Conservation (phyloP, 2,113 vertebrate species). For the Henicopernis longicauda region DNA sequence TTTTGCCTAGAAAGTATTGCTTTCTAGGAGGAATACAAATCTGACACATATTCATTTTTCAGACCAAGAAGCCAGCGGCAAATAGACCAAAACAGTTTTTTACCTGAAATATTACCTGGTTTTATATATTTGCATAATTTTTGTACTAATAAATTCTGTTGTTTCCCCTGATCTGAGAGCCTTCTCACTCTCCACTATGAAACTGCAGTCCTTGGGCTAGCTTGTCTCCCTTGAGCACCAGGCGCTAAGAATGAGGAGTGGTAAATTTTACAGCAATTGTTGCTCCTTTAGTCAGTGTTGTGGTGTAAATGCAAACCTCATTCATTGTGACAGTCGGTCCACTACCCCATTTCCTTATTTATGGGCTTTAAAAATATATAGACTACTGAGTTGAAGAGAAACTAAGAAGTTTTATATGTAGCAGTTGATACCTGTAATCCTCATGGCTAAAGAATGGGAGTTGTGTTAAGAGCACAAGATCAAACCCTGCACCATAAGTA, state of each 20-base stretch:
- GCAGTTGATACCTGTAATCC: background rate
- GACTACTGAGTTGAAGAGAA: background rate
- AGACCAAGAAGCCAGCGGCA: background rate
- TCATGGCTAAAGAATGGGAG: background rate
- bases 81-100: background rate
- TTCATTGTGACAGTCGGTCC: rapidly evolving
- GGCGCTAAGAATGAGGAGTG: background rate
- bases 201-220: background rate
- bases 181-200: background rate
- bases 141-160: background rate
- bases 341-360: background rate
- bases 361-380: background rate
- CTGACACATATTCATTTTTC: background rate
- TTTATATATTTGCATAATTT: background rate
- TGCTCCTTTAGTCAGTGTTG: background rate
- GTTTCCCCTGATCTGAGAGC: background rate
- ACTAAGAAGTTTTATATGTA: background rate
- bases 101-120: background rate
- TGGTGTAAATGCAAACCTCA: background rate
- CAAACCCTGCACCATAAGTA: background rate
- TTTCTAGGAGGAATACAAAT: background rate
- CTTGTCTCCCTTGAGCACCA: background rate
- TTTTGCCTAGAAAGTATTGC: background rate
- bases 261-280: background rate
- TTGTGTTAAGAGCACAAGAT: background rate